Evolutionary conservation across 2,113 vertebrate species (phyloP), one percentile per base, ranked within the genome.

Genomic region (Coryphaenoides rupestris): DNA sequence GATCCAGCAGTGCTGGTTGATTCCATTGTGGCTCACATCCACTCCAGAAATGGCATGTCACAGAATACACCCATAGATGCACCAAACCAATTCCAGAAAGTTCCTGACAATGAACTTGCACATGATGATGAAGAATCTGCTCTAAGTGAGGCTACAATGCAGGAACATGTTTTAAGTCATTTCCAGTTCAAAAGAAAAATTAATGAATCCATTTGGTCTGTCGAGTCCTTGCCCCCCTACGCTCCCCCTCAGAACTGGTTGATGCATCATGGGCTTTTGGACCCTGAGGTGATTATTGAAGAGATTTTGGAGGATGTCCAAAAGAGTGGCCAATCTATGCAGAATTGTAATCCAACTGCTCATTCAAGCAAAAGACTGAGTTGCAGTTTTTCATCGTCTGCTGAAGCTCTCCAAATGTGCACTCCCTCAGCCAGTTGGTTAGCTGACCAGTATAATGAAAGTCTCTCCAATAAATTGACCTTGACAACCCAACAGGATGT

Each of bases 171-270:
- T 54, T 33, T 46, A 0, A 60, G 55, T 9, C 52, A 15, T 0
- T n/a, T 2, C 33, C 59, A 22, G 6, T 15, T 4, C 0, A 72
- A 49, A 24, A 21, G 21, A 17, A 76, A 62, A 24, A 58, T 76
- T 7, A 73, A 86, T 17, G 70, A 80, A 15, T 89, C 86, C 0
- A 56, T 86, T 19, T 87, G 85, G 88, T 87, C 86, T 2, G 85
- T 89, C 45, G 84, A 87, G 59, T 86, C 84, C 17, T 21, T 87
- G 0, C 21, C 55, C 0, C 66, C 72, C 2, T 87, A 62, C 16
- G 22, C 81, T 16, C 86, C 86, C 16, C 24, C 58, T 2, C 70
- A 65, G 5, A 84, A 82, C 5, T 79, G 77, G 80, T 17, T 84
- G 3, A 19, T 63, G 17, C 72, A 77, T 26, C 84, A 83, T 3